Evolutionary conservation across 92 coral and sea anemone genomes (phyloP), one percentile per base, ranked within the genome.

Genomic region (Bergia sp.): DNA sequence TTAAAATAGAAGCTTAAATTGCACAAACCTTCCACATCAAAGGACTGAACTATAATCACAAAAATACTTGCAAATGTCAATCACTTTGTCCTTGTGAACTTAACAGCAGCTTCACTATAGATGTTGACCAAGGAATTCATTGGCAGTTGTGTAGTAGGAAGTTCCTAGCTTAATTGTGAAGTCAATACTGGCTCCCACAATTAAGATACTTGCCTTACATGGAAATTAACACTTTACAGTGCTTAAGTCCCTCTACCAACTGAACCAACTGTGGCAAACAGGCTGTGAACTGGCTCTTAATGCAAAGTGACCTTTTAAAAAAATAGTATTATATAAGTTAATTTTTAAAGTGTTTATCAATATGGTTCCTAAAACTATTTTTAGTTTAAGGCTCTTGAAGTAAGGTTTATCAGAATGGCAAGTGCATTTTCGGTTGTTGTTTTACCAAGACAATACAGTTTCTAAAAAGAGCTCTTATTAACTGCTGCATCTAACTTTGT

Each of bases 101-200:
- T 77, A 55, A 40, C 29, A 41, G 81, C 81, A 77, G 81, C 81
- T 77, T n/a, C n/a, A n/a, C n/a, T n/a, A n/a, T n/a, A 55, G 40
- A 77, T 45, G 6, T 11, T 89, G 91, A 58, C 58, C 83, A 50
- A 85, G 84, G 76, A 87, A 87, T 41, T 87, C 85, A 42, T 87
- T 85, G 36, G 90, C 73, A 55, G 84, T 49, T 3, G 77, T 39
- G 42, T 49, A 40, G 42, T 58, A 55, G 15, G 76, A 21, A 8
- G 53, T 43, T 36, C 76, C 72, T 5, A n/a, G n/a, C n/a, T n/a
- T n/a, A n/a, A n/a, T n/a, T 79, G 21, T 36, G 73, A 73, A 37
- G 86, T 87, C 64, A 90, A 90, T 42, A 90, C 84, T 90, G 90
- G 86, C 53, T 90, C 89, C 92, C 89, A 85, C 39, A 90, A 76